Evolutionary conservation across 2,888 invertebrate genomes (phyloP).

Genomic region (Rhamphomyia laevipes): DNA sequence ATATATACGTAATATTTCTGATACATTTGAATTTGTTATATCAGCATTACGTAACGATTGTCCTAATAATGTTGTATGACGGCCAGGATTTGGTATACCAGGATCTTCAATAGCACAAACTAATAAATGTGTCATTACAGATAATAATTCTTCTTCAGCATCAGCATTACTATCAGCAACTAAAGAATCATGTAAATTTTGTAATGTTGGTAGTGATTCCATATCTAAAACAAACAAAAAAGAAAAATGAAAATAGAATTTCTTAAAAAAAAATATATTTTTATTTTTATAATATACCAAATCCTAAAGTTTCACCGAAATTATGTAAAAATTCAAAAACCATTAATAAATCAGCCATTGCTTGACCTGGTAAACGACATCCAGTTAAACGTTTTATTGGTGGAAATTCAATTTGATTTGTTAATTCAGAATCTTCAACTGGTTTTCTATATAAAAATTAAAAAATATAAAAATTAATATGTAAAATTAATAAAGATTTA

Average conservation of each 20-base stretch:
- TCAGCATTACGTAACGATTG: conserved; percentile 83
- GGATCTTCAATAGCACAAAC: conserved; percentile 91
- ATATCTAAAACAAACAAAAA: conserved; percentile 46
- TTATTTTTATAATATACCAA: conserved; percentile 50
- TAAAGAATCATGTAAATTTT: conserved; percentile 75
- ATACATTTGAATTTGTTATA: conserved; percentile 80
- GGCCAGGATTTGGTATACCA: conserved; percentile 78
- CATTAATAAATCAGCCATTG: conserved; percentile 86
- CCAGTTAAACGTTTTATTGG: conserved; percentile 66
- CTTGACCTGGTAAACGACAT: conserved; percentile 69
- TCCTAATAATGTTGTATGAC: conserved; percentile 80
- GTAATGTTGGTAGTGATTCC: conserved; percentile 76
- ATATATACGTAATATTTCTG: conserved; percentile 85
- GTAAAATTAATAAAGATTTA: too few relatives aligned
- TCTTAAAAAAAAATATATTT: background rate
- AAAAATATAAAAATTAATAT: background rate
- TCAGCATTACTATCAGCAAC: conserved; percentile 63
- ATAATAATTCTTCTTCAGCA: conserved; percentile 72
- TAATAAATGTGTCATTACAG: conserved; percentile 78
- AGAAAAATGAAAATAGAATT: background rate
- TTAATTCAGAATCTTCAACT: conserved; percentile 79
- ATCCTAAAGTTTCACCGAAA: conserved; percentile 88
- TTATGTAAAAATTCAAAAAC: conserved; percentile 95
- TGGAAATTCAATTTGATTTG: conserved; percentile 61
- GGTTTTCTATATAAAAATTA: conserved; percentile 52